Base-by-base conservation (phyloP, 2,888 invertebrate species). In the Latheticus oryzae region DNA sequence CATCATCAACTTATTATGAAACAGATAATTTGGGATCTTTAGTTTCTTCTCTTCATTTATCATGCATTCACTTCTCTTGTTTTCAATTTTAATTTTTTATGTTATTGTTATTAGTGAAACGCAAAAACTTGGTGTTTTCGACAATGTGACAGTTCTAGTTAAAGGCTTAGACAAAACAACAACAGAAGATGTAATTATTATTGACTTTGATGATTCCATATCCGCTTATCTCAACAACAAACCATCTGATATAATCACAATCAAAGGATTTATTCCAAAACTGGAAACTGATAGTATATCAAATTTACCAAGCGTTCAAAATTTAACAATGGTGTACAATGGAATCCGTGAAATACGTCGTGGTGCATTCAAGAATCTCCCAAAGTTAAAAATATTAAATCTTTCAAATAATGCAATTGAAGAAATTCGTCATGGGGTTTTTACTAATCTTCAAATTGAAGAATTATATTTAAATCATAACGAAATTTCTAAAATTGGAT, bases 381-480 rank as follows among this genome's bases (percentile, higher is more conserved):
- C 61, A 2, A 50, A 51, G 35, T 28, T 63, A 11, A 47, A 55
- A 24, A 16, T 53, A 2, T 19, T 63, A 8, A 52, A 61, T 33
- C 37, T 63, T 16, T 58, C 61, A 8, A 35, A 51, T 17, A 63
- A 63, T 33, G 24, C 23, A 5, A 51, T 63, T 1, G 47, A 28
- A 5, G 32, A 45, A 5, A 50, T 63, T 1, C 17, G 37, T 5
- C 32, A 30, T 11, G 51, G 50, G 5, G 21, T 63, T 5, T 63
- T 63, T 37, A 63, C 50, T 23, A 13, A 28, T 11, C 32, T 63
- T 5, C 11, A 17, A 12, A 38, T 61, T 4, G 51, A 42, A 9
- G 50, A 60, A 4, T 55, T 63, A 5, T 55, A 40, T 17, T 37
- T 63, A 13, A 45, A 61, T 13, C 21, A 58, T 8, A 63, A 63